A percentile compares a stretch with the other conserved stretches of the same genome.
Evolutionary conservation across 2,113 vertebrate genomes (phyloP).

Genomic region (Notarius quadriscutis): DNA sequence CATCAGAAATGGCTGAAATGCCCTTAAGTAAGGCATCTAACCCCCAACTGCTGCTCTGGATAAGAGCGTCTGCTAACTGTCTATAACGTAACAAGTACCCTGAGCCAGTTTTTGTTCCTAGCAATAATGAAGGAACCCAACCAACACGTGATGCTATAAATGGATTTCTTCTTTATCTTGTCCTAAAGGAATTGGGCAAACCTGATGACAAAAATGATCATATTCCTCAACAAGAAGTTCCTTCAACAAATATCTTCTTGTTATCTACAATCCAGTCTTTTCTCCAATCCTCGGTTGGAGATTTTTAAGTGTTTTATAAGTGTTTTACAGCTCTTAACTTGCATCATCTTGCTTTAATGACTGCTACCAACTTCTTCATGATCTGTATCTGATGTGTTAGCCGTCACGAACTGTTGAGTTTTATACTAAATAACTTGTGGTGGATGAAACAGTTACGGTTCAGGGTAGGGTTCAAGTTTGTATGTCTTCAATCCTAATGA

Average conservation of each 20-base stretch:
- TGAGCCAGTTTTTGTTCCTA: not conserved
- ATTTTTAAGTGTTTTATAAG: constrained; percentile 12
- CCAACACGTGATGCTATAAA: not conserved
- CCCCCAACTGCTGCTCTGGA: too few relatives aligned
- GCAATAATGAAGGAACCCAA: not conserved
- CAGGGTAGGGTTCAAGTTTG: not conserved
- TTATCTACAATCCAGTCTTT: not conserved
- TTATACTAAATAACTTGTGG: not conserved
- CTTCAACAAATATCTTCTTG: not conserved
- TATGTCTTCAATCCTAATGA: not conserved
- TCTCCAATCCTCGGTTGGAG: not conserved
- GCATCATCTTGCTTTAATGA: not conserved
- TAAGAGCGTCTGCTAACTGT: too few relatives aligned
- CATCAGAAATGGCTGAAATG: too few relatives aligned
- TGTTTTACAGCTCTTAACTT: not conserved
- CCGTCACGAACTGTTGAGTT: not conserved
- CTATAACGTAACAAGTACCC: not conserved
- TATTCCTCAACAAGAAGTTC: not conserved
- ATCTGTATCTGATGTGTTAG: not conserved
- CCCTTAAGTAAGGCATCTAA: too few relatives aligned
- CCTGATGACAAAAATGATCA: not conserved
- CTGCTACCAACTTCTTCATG: not conserved
- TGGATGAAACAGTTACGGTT: not conserved
- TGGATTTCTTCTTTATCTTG: not conserved
- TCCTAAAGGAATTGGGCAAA: not conserved